Evolutionary conservation across 2,113 vertebrate species (phyloP).

Genomic region (Tinamus guttatus): DNA sequence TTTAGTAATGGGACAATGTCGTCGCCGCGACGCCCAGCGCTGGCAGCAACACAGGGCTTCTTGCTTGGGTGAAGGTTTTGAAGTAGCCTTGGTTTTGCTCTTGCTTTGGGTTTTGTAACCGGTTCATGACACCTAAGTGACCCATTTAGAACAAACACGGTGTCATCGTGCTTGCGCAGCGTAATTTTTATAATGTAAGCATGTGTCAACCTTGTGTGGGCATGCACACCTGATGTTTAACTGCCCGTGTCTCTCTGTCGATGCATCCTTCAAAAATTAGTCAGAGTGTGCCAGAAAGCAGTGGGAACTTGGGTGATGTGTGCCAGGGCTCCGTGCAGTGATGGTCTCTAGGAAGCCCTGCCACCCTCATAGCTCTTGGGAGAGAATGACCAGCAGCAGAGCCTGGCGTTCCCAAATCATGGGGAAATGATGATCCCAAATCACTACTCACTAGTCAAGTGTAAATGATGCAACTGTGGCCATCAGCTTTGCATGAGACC

Average conservation of each 20-base stretch:
- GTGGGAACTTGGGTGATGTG: not conserved
- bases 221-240: not conserved
- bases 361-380: not conserved
- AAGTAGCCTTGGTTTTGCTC: not conserved
- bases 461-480: rapidly evolving
- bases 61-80: not conserved
- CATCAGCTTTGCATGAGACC: not conserved
- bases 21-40: not conserved
- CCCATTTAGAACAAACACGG: not conserved
- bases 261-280: not conserved
- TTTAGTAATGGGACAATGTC: not conserved
- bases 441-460: rapidly evolving
- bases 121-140: not conserved
- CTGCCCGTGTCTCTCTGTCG: not conserved
- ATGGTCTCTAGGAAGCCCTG: not conserved
- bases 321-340: not conserved
- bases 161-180: not conserved
- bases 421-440: not conserved
- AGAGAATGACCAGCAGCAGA: not conserved
- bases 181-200: slow-evolving; percentile 1
- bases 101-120: slow-evolving; percentile 37
- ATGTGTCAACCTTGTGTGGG: slow-evolving; percentile 12
- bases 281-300: not conserved
- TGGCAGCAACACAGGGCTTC: not conserved
- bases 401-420: not conserved